These are phyloP conservation scores for Campoletis sonorensis DNA, from an alignment of 1,140 invertebrate genomes.

Conservation along the genomic window DNA sequence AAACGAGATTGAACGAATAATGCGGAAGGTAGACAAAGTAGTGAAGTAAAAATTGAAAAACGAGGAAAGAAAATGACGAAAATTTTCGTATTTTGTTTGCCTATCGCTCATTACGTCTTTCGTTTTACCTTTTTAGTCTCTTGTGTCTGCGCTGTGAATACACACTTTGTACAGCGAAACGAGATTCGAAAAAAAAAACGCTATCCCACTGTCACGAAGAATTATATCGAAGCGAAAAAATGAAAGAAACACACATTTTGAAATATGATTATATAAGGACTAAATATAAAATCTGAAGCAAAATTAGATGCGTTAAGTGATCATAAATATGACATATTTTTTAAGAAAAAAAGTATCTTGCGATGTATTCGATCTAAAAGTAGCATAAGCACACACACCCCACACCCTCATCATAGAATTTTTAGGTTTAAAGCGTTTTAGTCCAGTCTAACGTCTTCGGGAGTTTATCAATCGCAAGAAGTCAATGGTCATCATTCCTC, in stretches of 20 bases:
- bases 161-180: not conserved
- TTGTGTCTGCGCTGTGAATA: not conserved
- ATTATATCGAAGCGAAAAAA: not conserved
- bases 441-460: constrained; percentile 20
- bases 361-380: constrained; percentile 60
- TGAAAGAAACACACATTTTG: not conserved
- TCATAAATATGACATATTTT: constrained; percentile 56
- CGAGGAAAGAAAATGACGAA: not conserved
- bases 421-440: constrained; percentile 9
- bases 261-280: not conserved
- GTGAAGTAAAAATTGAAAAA: not conserved
- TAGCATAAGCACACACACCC: constrained; percentile 49
- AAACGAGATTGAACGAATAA: not conserved
- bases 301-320: constrained; percentile 34
- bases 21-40: not conserved
- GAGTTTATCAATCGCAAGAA: constrained; percentile 36
- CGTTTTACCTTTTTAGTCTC: not conserved
- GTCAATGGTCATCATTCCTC: constrained; percentile 16
- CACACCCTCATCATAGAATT: not conserved
- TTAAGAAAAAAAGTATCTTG: constrained; percentile 60
- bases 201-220: not conserved
- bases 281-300: not conserved
- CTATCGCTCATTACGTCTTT: not conserved
- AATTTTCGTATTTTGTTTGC: not conserved
- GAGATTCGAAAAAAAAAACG: not conserved